Evolutionary conservation across 2,113 vertebrate species (phyloP).

Genomic region (Laticauda colubrina): DNA sequence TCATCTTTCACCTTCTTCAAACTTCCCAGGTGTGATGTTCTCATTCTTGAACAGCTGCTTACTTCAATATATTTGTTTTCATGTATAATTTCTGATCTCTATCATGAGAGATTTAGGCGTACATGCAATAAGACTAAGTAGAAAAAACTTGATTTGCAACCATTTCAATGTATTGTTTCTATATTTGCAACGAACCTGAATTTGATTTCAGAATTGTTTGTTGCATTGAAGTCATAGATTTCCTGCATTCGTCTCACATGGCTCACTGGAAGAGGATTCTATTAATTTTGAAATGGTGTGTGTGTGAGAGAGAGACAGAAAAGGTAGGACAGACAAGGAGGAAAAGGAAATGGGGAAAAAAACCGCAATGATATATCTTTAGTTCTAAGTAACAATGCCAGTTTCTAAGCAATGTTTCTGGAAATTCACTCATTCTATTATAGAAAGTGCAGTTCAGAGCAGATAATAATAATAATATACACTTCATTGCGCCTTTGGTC

Average conservation of each 20-base stretch:
- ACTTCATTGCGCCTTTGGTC: not conserved
- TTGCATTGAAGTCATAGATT: slow-evolving; percentile 82
- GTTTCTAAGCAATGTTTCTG: not conserved
- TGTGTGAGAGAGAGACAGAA: slow-evolving; percentile 11
- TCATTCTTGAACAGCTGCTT: not conserved
- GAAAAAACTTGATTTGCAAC: not conserved
- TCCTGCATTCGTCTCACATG: slow-evolving; percentile 91
- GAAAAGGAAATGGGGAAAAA: not conserved
- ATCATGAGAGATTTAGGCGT: not conserved
- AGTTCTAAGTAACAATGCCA: not conserved
- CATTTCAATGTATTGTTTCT: not conserved
- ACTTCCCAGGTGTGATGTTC: not conserved
- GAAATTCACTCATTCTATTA: not conserved
- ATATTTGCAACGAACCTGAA: slow-evolving; percentile 76
- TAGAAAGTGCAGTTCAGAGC: not conserved
- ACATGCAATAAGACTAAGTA: not conserved
- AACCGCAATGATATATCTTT: not conserved
- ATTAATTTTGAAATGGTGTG: slow-evolving; percentile 35
- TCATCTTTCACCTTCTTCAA: not conserved
- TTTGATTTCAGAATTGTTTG: slow-evolving; percentile 89
- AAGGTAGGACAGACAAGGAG: not conserved
- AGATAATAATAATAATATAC: not conserved
- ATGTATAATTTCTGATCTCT: not conserved
- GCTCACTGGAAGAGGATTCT: slow-evolving; percentile 83
- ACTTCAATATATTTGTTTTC: not conserved